Conservation (phyloP, 2,113 vertebrate species). For the Irena cyanogastra region DNA sequence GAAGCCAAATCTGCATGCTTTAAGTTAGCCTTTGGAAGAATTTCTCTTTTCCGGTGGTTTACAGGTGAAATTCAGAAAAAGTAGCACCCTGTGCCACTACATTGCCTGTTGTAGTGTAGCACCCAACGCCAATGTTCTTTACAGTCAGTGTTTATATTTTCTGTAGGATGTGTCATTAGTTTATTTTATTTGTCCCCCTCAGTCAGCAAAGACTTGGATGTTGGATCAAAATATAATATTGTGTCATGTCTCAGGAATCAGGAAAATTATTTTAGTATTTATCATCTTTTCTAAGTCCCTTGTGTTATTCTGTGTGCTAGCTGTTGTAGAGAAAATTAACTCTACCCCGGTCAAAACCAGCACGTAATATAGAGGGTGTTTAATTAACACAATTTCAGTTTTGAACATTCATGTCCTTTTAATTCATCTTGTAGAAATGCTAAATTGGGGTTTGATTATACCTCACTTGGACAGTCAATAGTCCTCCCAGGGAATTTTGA, state of each 20-base stretch:
- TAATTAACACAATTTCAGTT: not conserved
- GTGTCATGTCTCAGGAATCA: not conserved
- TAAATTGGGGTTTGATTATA: not conserved
- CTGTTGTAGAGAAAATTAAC: not conserved
- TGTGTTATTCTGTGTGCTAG: not conserved
- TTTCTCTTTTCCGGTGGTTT: not conserved
- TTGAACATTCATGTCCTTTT: not conserved
- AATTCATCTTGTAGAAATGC: not conserved
- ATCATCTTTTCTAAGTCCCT: not conserved
- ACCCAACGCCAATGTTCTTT: not conserved
- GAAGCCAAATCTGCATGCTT: not conserved
- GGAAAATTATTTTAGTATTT: not conserved
- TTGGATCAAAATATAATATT: not conserved
- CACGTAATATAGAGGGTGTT: not conserved
- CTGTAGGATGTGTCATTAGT: not conserved
- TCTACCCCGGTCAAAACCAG: not conserved
- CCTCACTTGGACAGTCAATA: not conserved
- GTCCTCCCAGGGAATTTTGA: not conserved
- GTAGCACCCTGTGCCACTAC: not conserved
- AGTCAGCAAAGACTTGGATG: not conserved
- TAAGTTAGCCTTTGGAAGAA: not conserved
- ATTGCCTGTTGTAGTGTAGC: not conserved
- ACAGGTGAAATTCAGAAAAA: not conserved
- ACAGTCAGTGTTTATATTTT: not conserved
- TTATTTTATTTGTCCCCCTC: not conserved